A percentile compares a stretch with the other conserved stretches of the same genome.
Evolutionary conservation across 2,888 invertebrate genomes (phyloP).

Genomic region (Netelia melanura): DNA sequence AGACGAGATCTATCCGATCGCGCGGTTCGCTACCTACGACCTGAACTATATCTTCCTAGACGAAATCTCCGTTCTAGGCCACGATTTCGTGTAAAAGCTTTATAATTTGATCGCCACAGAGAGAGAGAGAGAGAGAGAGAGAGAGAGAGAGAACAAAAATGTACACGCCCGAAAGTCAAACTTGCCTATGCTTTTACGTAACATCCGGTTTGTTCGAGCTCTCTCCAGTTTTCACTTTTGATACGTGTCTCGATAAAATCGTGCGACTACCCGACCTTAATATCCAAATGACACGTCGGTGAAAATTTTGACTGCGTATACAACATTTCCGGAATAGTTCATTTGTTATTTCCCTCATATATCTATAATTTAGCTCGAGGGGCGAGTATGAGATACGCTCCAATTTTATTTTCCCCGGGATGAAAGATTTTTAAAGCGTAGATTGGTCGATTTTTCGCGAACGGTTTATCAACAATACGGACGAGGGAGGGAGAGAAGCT

Average conservation of each 20-base stretch:
- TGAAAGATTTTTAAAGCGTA: not conserved
- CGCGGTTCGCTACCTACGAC: constrained; percentile 13
- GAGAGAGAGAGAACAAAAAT: constrained; percentile 40
- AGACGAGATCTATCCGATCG: not conserved
- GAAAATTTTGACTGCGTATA: too few relatives aligned
- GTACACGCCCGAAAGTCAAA: not conserved
- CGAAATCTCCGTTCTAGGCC: not conserved
- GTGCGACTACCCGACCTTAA: too few relatives aligned
- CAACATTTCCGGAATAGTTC: too few relatives aligned
- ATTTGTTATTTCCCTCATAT: not conserved
- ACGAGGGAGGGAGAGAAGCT: not conserved
- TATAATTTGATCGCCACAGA: constrained; percentile 44
- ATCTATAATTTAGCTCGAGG: too few relatives aligned
- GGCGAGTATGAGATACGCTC: too few relatives aligned
- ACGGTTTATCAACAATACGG: constrained; percentile 37
- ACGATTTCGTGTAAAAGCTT: constrained; percentile 51
- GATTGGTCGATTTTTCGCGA: not conserved
- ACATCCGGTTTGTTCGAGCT: too few relatives aligned
- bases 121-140: constrained; percentile 41
- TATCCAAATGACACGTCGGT: too few relatives aligned
- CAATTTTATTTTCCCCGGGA: too few relatives aligned
- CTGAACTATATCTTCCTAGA: not conserved
- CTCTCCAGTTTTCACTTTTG: too few relatives aligned
- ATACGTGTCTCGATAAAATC: too few relatives aligned
- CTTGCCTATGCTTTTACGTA: too few relatives aligned